phyloP scores from a whole-genome alignment of 2,113 vertebrate genomes.

The Hemibagrus wyckioides region DNA sequence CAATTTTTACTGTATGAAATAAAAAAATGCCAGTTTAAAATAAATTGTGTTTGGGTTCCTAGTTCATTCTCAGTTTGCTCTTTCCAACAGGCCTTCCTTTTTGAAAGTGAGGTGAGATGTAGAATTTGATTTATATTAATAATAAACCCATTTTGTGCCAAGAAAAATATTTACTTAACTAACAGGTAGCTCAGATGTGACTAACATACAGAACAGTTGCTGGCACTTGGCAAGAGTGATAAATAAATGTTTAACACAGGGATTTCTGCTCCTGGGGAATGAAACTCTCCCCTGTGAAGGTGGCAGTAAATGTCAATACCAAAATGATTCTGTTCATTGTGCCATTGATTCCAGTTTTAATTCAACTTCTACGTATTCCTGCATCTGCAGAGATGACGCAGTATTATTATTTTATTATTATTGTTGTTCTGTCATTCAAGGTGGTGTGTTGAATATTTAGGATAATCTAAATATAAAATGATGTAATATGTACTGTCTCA shows the following conservation, averaged over 20 bases:
- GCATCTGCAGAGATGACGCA: constrained; percentile 11
- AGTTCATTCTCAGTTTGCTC: background rate
- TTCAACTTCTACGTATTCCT: constrained; percentile 21
- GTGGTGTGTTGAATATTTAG: background rate
- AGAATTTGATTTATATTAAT: background rate
- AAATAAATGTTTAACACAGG: constrained; percentile 63
- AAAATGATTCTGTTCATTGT: constrained; percentile 54
- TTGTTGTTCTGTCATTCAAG: background rate
- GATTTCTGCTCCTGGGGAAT: constrained; percentile 60
- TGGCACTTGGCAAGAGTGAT: constrained; percentile 39
- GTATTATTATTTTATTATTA: background rate
- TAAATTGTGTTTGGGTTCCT: background rate
- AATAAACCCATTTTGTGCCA: background rate
- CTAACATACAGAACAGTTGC: constrained; percentile 9
- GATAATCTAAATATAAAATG: background rate
- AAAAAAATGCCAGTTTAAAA: too few relatives aligned
- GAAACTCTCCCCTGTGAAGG: constrained; percentile 55
- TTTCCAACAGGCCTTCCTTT: background rate
- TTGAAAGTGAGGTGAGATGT: background rate
- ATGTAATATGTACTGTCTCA: background rate
- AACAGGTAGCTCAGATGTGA: constrained; percentile 18
- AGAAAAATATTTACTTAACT: background rate
- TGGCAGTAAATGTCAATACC: constrained; percentile 62
- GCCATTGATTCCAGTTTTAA: background rate
- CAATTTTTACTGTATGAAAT: too few relatives aligned